Evolutionary conservation across 2,888 invertebrate genomes (phyloP), one percentile per base, ranked within the genome.

Genomic region (Meta bourneti): DNA sequence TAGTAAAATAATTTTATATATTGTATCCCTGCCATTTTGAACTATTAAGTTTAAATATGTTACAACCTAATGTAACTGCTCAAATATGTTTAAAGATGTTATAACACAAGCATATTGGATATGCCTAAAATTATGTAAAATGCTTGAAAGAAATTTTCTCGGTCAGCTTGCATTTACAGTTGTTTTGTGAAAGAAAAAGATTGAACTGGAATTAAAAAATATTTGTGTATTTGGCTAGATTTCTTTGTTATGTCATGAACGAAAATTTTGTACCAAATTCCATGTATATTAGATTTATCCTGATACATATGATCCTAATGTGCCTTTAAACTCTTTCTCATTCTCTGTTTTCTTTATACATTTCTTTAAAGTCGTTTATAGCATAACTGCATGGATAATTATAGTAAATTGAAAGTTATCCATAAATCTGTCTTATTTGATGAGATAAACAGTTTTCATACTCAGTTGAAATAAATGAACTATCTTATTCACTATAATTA

Each of bases 21-120:
- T 84, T 74, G 20, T 61, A 84, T 72, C 52, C 74, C 84, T 84
- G 84, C 84, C 75, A 84, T 84, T 84, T 84, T 84, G 74, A 84
- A 84, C 75, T 74, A 84, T 84, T 84, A 84, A 84, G 84, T 84
- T 84, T 84, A 54, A 72, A 84, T 78, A 84, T 75, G 84, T 84
- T 84, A 84, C 84, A 84, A 75, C 16, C n/a, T 48, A n/a, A 81
- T 84, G 84, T 75, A 84, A 84, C 75, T 84, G 84, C 84, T 84
- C 84, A 84, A 84, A 84, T 61, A 75, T 84, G 84, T 34, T 75
- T 84, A 34, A 84, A 52, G 52, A 84, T 75, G 54, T 74, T 83
- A 52, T 84, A 74, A 61, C 70, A 82, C 49, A 52, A 75, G 54
- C 52, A 77, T 16, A 79, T 19, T 74, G 74, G 74, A 34, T 34